These are phyloP conservation scores for Tetanocera ferruginea DNA, from an alignment of 2,888 invertebrate genomes.

Conservation along the genomic window DNA sequence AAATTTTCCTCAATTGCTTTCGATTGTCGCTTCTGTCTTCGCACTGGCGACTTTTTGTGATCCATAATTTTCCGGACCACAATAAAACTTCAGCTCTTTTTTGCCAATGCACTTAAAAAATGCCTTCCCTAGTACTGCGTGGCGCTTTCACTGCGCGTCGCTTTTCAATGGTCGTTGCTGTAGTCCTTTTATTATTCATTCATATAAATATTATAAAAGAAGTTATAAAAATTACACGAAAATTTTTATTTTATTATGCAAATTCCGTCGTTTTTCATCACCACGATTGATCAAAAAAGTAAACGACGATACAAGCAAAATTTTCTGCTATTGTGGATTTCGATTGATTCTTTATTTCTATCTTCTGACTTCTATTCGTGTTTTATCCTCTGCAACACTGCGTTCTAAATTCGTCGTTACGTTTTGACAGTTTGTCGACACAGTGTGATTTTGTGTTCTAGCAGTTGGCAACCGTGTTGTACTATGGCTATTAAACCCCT, in stretches of 20 bases:
- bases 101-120: slow-evolving; percentile 28
- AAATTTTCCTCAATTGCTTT: slow-evolving; percentile 84
- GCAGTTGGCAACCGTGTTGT: too few relatives aligned
- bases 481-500: too few relatives aligned
- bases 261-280: slow-evolving; percentile 9
- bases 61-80: slow-evolving; percentile 73
- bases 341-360: neutral
- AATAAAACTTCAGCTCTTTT: neutral
- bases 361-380: neutral
- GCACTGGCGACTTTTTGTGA: slow-evolving; percentile 83
- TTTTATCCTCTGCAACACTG: too few relatives aligned
- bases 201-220: too few relatives aligned
- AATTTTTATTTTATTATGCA: neutral
- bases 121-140: slow-evolving; percentile 8
- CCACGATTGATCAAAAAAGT: neutral
- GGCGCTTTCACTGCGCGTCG: slow-evolving; percentile 23
- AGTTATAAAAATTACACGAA: too few relatives aligned
- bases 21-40: slow-evolving; percentile 83
- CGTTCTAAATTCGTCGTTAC: too few relatives aligned
- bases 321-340: slow-evolving; percentile 5
- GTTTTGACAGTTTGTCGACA: too few relatives aligned
- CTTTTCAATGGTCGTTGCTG: neutral
- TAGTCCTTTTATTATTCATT: neutral
- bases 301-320: slow-evolving; percentile 4
- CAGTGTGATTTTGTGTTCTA: neutral